Base-by-base conservation (phyloP, 2,113 vertebrate genomes). In the Ailuropoda melanoleuca region DNA sequence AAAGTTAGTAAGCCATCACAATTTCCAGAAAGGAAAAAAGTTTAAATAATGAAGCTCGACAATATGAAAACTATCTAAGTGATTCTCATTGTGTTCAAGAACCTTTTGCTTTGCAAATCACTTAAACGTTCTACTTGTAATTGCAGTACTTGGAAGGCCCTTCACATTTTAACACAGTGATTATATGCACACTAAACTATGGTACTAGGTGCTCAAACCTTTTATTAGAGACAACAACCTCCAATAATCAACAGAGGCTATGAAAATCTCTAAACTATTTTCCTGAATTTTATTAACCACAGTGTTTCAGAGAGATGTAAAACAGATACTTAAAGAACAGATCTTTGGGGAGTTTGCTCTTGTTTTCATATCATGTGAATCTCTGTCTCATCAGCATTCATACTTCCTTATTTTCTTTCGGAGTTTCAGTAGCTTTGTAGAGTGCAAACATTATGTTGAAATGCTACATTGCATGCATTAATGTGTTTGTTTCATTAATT, bases 251-350 rank as follows among this genome's bases (percentile, higher is more conserved):
- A 83, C 4, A 93, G 72, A 96, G 60, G 62, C 88, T 23, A 58
- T 34, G 82, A 86, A 94, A 82, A 23, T 78, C 34, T 80, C 37
- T 90, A 23, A 53, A 93, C 66, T 90, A 83, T 77, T 94, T 94
- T 82, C 19, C 43, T 64, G 43, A 56, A 75, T 1, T 46, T 2
- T 88, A 72, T 87, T 72, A 86, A 93, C 39, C 85, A 91, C 77
- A 55, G 9, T 21, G 34, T 95, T 97, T 94, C 74, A 82, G 7
- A 92, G 34, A 37, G 70, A 86, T 66, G 4, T 75, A 77, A 97
- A 95, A 83, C 29, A 96, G 48, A 87, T 1, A 93, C 46, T n/a
- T 23, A n/a, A 75, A 93, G 43, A 81, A 56, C 6, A 26, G 2
- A 2, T 14, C 64, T 96, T 31, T 37, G 55, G 43, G 26, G 78